phyloP scores from a whole-genome alignment of 2,888 invertebrate genomes.

The Caradrina kadenii region DNA sequence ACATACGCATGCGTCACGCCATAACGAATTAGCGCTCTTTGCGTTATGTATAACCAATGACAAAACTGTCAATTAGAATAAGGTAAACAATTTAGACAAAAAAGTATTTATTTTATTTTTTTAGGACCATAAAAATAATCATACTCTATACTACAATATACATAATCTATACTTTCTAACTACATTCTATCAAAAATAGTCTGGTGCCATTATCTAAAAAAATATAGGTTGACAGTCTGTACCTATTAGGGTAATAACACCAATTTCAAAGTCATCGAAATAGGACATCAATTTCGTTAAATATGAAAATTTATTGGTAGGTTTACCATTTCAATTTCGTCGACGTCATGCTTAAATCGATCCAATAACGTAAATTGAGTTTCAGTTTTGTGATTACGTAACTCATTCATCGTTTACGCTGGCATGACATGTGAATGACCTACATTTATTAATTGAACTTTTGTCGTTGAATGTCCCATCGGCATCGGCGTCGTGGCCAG shows the following conservation, averaged over 20 bases:
- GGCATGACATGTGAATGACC: conserved; percentile 59
- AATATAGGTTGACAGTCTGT: not conserved
- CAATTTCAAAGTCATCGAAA: conserved; percentile 5
- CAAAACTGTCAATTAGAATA: conserved; percentile 39
- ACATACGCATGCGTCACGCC: conserved; percentile 82
- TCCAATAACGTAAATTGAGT: conserved; percentile 15
- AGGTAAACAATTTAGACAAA: not conserved
- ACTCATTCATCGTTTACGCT: conserved; percentile 33
- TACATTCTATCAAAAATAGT: no score
- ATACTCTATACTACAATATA: no score
- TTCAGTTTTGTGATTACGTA: conserved; percentile 30
- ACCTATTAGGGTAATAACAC: not conserved
- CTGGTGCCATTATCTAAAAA: not conserved
- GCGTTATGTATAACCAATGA: conserved; percentile 69
- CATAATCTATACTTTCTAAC: no score
- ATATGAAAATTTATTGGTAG: conserved; percentile 34
- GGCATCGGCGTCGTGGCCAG: conserved; percentile 64
- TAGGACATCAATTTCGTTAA: conserved; percentile 22
- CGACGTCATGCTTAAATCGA: conserved; percentile 20
- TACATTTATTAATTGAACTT: conserved; percentile 66
- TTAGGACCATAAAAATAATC: no score
- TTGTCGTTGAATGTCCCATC: conserved; percentile 63
- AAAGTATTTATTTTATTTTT: not conserved
- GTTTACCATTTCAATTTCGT: conserved; percentile 29
- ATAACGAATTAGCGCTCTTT: conserved; percentile 77